A percentile compares a stretch with the other conserved stretches of the same genome.
These are phyloP conservation scores for Peromyscus attwateri DNA, from an alignment of 2,797 vertebrate genomes.

Conservation along the genomic window DNA sequence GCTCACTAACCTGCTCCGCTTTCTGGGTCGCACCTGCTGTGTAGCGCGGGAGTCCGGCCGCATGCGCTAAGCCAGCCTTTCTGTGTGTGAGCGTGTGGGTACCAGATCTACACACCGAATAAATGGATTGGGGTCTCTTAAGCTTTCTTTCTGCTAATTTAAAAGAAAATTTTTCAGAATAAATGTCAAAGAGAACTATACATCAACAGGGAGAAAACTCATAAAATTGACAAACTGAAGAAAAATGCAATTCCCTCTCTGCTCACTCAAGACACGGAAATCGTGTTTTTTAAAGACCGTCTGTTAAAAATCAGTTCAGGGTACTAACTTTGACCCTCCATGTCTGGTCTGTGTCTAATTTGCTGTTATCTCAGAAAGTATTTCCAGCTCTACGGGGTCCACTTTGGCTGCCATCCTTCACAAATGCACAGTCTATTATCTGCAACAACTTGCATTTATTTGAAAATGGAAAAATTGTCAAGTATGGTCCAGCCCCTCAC, in stretches of 20 bases:
- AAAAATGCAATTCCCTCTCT: slow-evolving; percentile 10
- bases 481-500: background rate
- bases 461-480: slow-evolving; percentile 46
- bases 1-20: background rate
- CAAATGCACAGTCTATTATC: slow-evolving; percentile 40
- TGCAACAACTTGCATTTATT: slow-evolving; percentile 1
- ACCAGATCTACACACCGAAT: background rate
- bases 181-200: slow-evolving; percentile 50
- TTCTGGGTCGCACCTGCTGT: background rate
- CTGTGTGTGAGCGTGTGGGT: background rate
- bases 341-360: background rate
- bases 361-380: slow-evolving; percentile 13
- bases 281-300: slow-evolving; percentile 10
- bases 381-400: background rate
- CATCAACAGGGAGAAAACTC: slow-evolving; percentile 13
- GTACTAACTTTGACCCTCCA: background rate
- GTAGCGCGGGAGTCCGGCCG: background rate
- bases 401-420: background rate
- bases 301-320: slow-evolving; percentile 12
- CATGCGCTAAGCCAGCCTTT: background rate
- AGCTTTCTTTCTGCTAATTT: slow-evolving; percentile 29
- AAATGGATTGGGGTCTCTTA: background rate
- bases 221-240: slow-evolving; percentile 40
- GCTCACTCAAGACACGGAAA: background rate
- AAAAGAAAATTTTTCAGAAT: slow-evolving; percentile 52